Evolutionary conservation across 92 coral and sea anemone genomes (phyloP).

Genomic region (Parazoanthus atlanticus): DNA sequence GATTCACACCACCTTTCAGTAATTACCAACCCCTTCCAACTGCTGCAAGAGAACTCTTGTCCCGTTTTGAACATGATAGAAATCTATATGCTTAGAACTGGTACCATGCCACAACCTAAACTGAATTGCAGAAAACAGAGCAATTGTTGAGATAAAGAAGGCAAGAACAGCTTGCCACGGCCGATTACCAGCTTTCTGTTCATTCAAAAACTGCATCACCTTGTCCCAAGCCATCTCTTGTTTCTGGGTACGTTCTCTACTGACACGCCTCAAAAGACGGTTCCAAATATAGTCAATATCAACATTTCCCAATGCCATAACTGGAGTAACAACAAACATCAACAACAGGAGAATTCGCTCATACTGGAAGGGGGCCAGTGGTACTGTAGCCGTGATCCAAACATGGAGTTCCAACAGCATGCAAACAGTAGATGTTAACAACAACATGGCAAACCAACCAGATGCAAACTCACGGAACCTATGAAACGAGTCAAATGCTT

Average conservation of each 20-base stretch:
- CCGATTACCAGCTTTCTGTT: conserved; percentile 82
- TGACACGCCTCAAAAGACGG: conserved; percentile 77
- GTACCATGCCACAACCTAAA: conserved; percentile 78
- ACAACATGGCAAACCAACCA: conserved; percentile 83
- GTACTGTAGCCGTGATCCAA: conserved; percentile 60
- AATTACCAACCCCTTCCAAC: conserved; percentile 15
- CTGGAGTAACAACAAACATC: conserved; percentile 62
- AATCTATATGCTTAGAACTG: conserved; percentile 26
- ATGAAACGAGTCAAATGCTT: conserved; percentile 83
- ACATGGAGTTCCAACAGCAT: conserved; percentile 77
- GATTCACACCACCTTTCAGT: background rate
- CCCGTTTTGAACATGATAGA: conserved; percentile 58
- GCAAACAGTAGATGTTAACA: conserved; percentile 74
- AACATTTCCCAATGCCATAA: conserved; percentile 78
- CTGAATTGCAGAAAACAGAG: conserved; percentile 86
- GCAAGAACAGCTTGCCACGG: conserved; percentile 95
- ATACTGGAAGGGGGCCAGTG: conserved; percentile 75
- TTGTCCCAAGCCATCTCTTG: conserved; percentile 83
- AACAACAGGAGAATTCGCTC: conserved; percentile 65
- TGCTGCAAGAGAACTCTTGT: conserved; percentile 49
- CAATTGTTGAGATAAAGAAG: conserved; percentile 79
- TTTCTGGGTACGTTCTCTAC: conserved; percentile 69
- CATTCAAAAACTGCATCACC: conserved; percentile 85
- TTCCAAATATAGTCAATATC: conserved; percentile 91
- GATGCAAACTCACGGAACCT: conserved; percentile 85